Evolutionary conservation across 2,113 vertebrate genomes (phyloP), one percentile per base, ranked within the genome.

Genomic region (Serilophus lunatus): DNA sequence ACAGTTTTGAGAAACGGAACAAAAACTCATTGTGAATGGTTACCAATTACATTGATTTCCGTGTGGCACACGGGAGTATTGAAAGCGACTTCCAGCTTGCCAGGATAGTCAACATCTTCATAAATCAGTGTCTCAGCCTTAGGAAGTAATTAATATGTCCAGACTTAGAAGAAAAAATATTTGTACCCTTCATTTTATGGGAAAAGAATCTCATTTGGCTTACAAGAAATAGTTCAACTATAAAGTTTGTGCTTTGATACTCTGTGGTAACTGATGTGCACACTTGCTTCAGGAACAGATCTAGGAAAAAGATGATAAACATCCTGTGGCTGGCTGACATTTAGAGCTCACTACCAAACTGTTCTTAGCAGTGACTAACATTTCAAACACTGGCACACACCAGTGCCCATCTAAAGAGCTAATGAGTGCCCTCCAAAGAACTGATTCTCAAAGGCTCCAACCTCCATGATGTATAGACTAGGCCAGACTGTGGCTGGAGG

Each of bases 301-400:
- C 33, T 53, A 86, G 28, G 19, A 64, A 74, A 44, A 63, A 36
- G 36, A 61, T 22, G 59, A 29, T 42, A 59, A 66, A n/a, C 8
- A 14, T 18, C 13, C 29, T 54, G n/a, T n/a, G 17, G 13, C 12
- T 50, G 19, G 36, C 19, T 0, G 0, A 1, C 40, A 8, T 31
- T 87, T 45, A 51, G 51, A 72, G 3, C 10, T 11, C 24, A n/a
- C 23, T 4, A 18, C 9, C 35, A 68, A 75, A 61, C 7, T 83
- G 18, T 11, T 44, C 9, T 77, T 40, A 65, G n/a, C 22, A 33
- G 14, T 88, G 72, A n/a, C 45, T 74, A n/a, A 13, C 26, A 61
- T 84, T 93, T 86, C 40, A 74, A 38, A 77, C 51, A n/a, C 1
- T 79, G 76, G 18, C 53, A 66, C 19, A 40, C 14, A 63, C 10